Evolutionary conservation across 2,797 vertebrate genomes (phyloP).

Genomic region (Xenentodon cancila): DNA sequence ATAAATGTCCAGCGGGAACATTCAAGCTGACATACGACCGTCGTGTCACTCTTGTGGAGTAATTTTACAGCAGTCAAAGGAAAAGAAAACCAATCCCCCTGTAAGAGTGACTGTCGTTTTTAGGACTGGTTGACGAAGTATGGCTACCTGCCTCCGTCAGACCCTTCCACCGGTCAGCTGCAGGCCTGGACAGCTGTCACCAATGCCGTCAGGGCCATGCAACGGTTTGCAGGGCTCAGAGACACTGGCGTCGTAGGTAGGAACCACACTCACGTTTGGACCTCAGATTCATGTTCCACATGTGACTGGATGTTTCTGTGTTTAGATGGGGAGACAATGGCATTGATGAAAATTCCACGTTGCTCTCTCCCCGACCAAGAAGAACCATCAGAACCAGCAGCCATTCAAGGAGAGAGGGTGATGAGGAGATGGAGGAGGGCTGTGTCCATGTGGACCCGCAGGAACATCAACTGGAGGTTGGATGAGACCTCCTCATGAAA

Average conservation of each 20-base stretch:
- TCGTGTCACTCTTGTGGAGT: too few species aligned
- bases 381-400: background rate
- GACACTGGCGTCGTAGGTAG: conserved; percentile 80
- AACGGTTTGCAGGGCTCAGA: conserved; percentile 79
- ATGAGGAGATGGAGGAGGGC: conserved; percentile 61
- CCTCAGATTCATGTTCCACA: background rate
- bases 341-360: conserved; percentile 76
- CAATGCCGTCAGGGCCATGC: conserved; percentile 78
- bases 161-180: conserved; percentile 79
- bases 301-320: background rate
- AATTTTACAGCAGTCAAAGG: background rate
- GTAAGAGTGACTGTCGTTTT: background rate
- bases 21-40: too few species aligned
- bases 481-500: background rate
- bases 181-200: conserved; percentile 83
- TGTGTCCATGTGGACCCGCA: conserved; percentile 66
- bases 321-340: conserved; percentile 77
- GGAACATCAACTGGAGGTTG: conserved; percentile 84
- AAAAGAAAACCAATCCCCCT: background rate
- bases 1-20: too few species aligned
- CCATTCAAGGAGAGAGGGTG: conserved; percentile 29
- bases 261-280: background rate
- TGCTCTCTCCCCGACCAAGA: conserved; percentile 81
- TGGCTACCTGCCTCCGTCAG: conserved; percentile 81
- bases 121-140: conserved; percentile 83